A percentile compares a stretch with the other conserved stretches of the same genome.
phyloP scores from a whole-genome alignment of 2,113 vertebrate species.

The Hippocampus abdominalis region DNA sequence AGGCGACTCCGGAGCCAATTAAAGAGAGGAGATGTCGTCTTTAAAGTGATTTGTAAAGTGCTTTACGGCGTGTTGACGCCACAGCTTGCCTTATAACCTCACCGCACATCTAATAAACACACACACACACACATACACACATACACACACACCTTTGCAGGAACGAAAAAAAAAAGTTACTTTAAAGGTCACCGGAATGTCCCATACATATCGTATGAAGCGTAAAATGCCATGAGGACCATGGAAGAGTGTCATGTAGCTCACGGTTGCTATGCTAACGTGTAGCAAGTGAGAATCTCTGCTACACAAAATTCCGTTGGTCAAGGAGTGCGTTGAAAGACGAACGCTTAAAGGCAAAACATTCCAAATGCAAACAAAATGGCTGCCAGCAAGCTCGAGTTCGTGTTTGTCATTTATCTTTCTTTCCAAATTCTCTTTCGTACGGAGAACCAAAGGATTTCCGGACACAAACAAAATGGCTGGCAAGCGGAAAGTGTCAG shows the following conservation, averaged over 20 bases:
- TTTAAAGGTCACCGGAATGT: conserved; percentile 1
- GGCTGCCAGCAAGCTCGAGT: not conserved
- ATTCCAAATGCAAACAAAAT: not conserved
- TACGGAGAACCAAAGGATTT: not conserved
- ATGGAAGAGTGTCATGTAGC: not conserved
- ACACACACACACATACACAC: too few species aligned
- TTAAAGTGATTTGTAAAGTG: conserved; percentile 14
- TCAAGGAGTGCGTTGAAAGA: too few species aligned
- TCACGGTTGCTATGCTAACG: not conserved
- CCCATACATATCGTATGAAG: not conserved
- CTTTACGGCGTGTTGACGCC: conserved; percentile 6
- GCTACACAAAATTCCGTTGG: too few species aligned
- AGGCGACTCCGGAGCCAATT: conserved; percentile 6
- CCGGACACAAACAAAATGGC: not conserved
- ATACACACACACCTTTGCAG: not conserved
- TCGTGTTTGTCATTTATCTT: not conserved
- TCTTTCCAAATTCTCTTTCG: not conserved
- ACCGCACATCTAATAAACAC: conserved; percentile 1
- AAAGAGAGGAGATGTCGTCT: conserved; percentile 10
- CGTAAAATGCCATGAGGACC: not conserved
- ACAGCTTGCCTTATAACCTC: conserved; percentile 8
- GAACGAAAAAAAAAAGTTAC: not conserved
- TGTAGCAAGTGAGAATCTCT: not conserved
- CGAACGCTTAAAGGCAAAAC: too few species aligned
- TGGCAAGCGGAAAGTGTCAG: not conserved